Evolutionary conservation across 2,888 invertebrate genomes (phyloP), one percentile per base, ranked within the genome.

Genomic region (Acleris sparsana): DNA sequence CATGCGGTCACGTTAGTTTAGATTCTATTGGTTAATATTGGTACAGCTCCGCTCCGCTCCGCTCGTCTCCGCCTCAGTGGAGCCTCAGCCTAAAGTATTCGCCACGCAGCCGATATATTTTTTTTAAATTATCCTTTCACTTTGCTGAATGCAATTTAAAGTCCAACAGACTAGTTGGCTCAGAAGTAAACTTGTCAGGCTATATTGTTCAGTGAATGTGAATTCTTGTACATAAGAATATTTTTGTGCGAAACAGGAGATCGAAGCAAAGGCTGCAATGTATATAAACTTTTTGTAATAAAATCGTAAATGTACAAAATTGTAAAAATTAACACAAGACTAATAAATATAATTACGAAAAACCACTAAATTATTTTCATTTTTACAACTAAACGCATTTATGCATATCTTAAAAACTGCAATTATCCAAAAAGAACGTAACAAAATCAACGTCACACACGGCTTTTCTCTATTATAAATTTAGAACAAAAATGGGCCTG

Each of bases 241-340:
- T 61, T 33, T 33, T 59, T 65, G 33, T 7, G 17, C 56, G 46
- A 9, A 25, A 13, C 20, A 51, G 53, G 49, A 62, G 18, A 39
- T 44, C n/a, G 64, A 66, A 57, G 66, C 62, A 62, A 66, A 66
- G 61, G 52, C 66, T 66, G 66, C 66, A 66, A 66, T 66, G 61
- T 62, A 62, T 57, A 57, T 62, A 53, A 62, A 22, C 1, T 22
- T 53, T 60, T 55, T 60, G 46, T 33, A 56, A 56, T 56, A 16
- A 43, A 56, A 16, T 56, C 17, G n/a, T 46, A 59, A 11, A 33
- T 49, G 66, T 65, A 65, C 51, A 66, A 39, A 52, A 57, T 13
- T 66, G 56, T 61, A 61, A 46, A 51, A 62, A 62, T 18, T 46
- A 66, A 57, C 20, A 46, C 9, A 65, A 44, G 25, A 56, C 22